Conservation (phyloP, 2,888 invertebrate species). For the Seira musarum region DNA sequence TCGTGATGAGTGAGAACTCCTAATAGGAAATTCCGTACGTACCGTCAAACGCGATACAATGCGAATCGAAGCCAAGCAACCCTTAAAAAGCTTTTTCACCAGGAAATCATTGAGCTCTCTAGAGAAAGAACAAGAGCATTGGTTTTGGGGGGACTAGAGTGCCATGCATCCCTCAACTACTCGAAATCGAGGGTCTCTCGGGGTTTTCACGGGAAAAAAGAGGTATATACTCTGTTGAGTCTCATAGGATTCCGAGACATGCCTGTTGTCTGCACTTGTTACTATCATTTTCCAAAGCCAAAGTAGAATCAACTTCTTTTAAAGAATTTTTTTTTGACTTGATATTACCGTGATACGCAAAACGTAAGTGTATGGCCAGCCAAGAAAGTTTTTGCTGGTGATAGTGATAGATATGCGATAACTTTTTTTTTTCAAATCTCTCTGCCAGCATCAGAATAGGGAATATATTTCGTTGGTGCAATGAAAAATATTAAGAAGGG, state of each 20-base stretch:
- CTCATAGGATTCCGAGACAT: background rate
- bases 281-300: conserved; percentile 13
- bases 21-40: no score
- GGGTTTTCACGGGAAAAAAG: background rate
- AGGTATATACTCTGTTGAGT: conserved; percentile 9
- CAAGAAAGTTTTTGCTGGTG: no score
- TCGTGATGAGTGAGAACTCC: no score
- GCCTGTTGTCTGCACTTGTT: conserved; percentile 27
- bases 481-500: conserved; percentile 4
- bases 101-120: conserved; percentile 27
- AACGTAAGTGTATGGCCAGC: no score
- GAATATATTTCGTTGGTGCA: background rate
- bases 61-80: background rate
- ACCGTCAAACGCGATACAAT: no score
- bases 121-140: conserved; percentile 32
- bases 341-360: no score
- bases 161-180: conserved; percentile 39
- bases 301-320: conserved; percentile 17
- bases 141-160: conserved; percentile 31
- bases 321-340: conserved; percentile 2
- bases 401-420: no score
- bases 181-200: conserved; percentile 35
- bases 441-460: background rate
- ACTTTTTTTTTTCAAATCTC: background rate
- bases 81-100: conserved; percentile 9